Evolutionary conservation across 2,888 invertebrate species (phyloP), one percentile per base, ranked within the genome.

Genomic region (Apoderus coryli): DNA sequence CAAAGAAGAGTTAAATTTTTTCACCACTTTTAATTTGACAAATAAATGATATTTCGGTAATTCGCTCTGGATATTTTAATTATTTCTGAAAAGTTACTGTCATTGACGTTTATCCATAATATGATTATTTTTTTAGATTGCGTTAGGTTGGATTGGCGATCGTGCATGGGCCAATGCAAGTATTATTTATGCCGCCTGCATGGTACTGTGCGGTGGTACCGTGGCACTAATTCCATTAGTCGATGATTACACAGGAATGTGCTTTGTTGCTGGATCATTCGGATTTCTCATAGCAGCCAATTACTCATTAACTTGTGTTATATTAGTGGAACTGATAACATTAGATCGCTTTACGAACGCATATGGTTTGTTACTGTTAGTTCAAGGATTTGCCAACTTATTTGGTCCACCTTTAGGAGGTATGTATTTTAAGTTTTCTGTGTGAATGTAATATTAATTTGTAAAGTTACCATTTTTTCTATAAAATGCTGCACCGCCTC

Each of bases 251-350:
- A 52, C 57, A 30, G 58, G 64, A 4, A 60, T 82, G 24, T 72
- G 72, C 32, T 54, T 68, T 1, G 63, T 75, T 1, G 65, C 79
- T 13, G 84, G 79, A n/a, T 68, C 75, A 14, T 92, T 86, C 61
- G 90, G 90, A 2, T 73, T 88, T 40, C 78, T 81, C 57, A 85
- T 90, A 45, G 85, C 88, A 14, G 89, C 88, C 34, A 90, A 90
- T 62, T 92, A 89, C 61, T 78, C 86, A 3, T 67, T 92, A 22
- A 86, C 89, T 12, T 82, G 84, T 49, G 85, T 89, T 47, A 86
- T 92, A 40, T 67, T 90, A 33, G 86, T 90, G 34, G 79, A 90
- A 52, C 68, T 88, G 42, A 81, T 90, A 41, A 80, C 85, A n/a
- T 57, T 92, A 42, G 86, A 88, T 55, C 69, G 81, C 47, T 88